Percentiles rank a stretch among this genome's conserved stretches.
These are phyloP conservation scores for Drosophila aff. DNA, from an alignment of 1,140 invertebrate genomes.

Conservation along the genomic window DNA sequence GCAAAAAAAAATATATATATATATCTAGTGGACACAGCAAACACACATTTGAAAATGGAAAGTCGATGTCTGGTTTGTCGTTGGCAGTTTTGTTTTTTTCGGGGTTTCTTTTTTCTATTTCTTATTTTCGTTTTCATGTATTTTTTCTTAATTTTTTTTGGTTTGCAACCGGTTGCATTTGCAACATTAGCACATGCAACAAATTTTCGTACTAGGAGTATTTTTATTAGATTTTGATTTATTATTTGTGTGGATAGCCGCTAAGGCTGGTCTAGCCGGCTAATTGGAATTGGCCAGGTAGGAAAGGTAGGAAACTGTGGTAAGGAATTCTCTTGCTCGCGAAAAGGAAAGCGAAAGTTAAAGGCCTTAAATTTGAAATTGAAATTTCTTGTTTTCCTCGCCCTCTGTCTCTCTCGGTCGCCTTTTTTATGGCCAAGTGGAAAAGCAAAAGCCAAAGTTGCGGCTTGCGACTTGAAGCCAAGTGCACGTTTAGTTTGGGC, in stretches of 20 bases:
- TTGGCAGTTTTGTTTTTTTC: slow-evolving; percentile 60
- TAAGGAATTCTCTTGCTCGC: slow-evolving; percentile 51
- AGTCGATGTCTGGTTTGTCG: slow-evolving; percentile 66
- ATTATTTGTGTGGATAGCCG: slow-evolving; percentile 58
- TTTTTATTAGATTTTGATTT: slow-evolving; percentile 71
- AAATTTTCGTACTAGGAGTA: slow-evolving; percentile 46
- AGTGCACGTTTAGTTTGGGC: slow-evolving; percentile 59
- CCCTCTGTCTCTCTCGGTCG: neutral
- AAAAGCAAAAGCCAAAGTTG: slow-evolving; percentile 46
- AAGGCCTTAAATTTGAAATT: slow-evolving; percentile 55
- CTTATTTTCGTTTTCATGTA: slow-evolving; percentile 20
- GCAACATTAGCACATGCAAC: slow-evolving; percentile 57
- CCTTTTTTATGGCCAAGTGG: slow-evolving; percentile 28
- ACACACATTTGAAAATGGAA: slow-evolving; percentile 78
- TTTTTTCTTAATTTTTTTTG: slow-evolving; percentile 45
- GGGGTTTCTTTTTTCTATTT: slow-evolving; percentile 21
- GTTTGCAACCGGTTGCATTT: slow-evolving; percentile 72
- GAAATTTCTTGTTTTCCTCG: slow-evolving; percentile 44
- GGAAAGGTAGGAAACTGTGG: slow-evolving; percentile 49
- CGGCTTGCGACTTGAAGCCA: slow-evolving; percentile 25
- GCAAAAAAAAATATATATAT: slow-evolving; percentile 43
- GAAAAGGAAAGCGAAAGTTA: slow-evolving; percentile 72
- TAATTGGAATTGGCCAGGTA: slow-evolving; percentile 58
- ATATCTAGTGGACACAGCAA: slow-evolving; percentile 18
- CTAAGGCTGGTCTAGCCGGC: slow-evolving; percentile 24